A percentile compares a stretch with the other conserved stretches of the same genome.
Evolutionary conservation across 2,888 invertebrate genomes (phyloP).

Genomic region (Heliconius charithonia): DNA sequence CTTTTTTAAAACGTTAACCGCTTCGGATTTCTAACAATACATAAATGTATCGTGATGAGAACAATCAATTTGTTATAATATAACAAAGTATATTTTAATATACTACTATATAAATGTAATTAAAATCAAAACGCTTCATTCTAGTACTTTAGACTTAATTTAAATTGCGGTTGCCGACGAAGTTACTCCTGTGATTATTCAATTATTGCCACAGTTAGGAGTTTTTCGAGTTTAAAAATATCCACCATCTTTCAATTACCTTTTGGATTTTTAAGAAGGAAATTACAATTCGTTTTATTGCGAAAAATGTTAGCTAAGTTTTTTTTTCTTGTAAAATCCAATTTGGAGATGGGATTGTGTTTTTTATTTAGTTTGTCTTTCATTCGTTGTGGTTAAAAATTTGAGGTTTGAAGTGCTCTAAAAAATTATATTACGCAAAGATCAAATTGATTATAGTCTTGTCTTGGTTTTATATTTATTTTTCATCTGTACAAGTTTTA

Average conservation of each 20-base stretch:
- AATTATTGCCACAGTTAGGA: conserved; percentile 56
- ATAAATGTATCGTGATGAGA: no score
- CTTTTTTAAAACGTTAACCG: no score
- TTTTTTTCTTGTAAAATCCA: conserved; percentile 43
- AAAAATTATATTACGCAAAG: background rate
- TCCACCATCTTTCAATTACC: conserved; percentile 45
- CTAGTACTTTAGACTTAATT: conserved; percentile 44
- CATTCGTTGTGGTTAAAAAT: conserved; percentile 2
- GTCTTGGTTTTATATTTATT: background rate
- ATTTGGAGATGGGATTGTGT: conserved; percentile 37
- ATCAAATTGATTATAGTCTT: background rate
- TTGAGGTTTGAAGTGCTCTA: background rate
- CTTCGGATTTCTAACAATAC: no score
- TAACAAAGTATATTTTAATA: background rate
- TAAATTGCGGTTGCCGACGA: conserved; percentile 52
- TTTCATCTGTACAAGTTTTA: background rate
- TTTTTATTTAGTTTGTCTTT: conserved; percentile 23
- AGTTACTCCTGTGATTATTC: conserved; percentile 60
- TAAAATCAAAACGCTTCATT: conserved; percentile 39
- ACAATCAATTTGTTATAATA: no score
- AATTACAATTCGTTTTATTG: conserved; percentile 46
- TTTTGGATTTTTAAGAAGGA: conserved; percentile 41
- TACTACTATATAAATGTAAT: conserved; percentile 24
- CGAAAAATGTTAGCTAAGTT: conserved; percentile 38
- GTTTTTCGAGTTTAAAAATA: conserved; percentile 48